Conservation (phyloP, 2,113 vertebrate genomes). For the Cyanoramphus novaezelandiae region DNA sequence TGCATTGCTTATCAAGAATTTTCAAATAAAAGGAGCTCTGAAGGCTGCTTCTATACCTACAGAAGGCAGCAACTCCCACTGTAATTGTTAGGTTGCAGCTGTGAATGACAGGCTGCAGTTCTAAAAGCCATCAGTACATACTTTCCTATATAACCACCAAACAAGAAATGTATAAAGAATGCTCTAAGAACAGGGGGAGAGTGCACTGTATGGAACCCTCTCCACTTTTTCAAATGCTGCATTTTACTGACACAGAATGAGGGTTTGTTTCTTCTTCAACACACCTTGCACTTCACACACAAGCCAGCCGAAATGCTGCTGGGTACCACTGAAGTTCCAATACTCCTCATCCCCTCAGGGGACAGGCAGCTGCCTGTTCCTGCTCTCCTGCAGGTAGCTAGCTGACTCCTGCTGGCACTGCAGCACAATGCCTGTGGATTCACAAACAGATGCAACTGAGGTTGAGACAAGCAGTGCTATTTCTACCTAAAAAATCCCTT, state of each 20-base stretch:
- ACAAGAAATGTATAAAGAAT: background rate
- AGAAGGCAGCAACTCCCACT: background rate
- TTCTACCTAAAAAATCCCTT: background rate
- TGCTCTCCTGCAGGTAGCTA: background rate
- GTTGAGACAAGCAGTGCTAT: background rate
- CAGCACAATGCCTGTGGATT: background rate
- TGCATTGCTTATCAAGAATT: background rate
- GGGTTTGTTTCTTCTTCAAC: background rate
- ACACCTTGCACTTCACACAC: background rate
- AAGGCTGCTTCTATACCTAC: background rate
- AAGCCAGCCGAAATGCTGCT: background rate
- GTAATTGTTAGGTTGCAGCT: background rate
- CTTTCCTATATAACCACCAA: background rate
- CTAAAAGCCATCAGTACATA: background rate
- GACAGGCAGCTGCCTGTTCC: background rate
- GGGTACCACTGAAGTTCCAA: background rate
- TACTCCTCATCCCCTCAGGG: accelerated
- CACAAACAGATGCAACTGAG: background rate
- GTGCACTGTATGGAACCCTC: background rate
- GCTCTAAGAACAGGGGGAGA: background rate
- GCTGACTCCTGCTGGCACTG: background rate
- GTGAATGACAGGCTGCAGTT: background rate
- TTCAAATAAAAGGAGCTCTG: background rate
- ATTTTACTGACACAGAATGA: background rate
- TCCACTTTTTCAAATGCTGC: background rate